Conservation (phyloP, 1,140 invertebrate species). For the Aphaenogaster rudis region DNA sequence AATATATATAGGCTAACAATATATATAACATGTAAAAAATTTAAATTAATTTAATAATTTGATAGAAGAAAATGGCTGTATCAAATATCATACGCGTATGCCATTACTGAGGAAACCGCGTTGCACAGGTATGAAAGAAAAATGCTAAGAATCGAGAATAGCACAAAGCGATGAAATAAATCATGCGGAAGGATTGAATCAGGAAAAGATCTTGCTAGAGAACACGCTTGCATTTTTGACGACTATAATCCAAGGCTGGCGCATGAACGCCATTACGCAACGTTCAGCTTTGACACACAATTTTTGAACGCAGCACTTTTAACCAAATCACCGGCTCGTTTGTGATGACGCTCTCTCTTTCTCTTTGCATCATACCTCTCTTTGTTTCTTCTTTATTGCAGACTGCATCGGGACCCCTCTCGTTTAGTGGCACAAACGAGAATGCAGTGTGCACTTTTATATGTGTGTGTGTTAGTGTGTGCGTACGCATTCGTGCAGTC, state of each 20-base stretch:
- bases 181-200: slow-evolving; percentile 27
- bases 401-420: slow-evolving; percentile 26
- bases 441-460: not conserved
- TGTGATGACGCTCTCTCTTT: slow-evolving; percentile 7
- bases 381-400: slow-evolving; percentile 56
- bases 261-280: slow-evolving; percentile 36
- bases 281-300: slow-evolving; percentile 59
- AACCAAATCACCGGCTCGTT: slow-evolving; percentile 40
- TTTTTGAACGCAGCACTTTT: slow-evolving; percentile 61
- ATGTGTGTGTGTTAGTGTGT: not conserved
- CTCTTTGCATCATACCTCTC: not conserved
- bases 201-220: slow-evolving; percentile 30
- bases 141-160: slow-evolving; percentile 11
- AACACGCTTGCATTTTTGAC: slow-evolving; percentile 46
- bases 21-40: not conserved
- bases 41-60: slow-evolving; percentile 21
- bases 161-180: slow-evolving; percentile 44
- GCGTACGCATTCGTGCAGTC: not conserved
- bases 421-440: slow-evolving; percentile 57
- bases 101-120: not conserved
- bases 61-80: not conserved
- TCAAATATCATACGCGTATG: too few species aligned
- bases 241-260: not conserved
- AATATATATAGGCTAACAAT: too few species aligned
- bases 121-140: not conserved